Evolutionary conservation across 2,888 invertebrate species (phyloP).

Genomic region (Capitulum mitella): DNA sequence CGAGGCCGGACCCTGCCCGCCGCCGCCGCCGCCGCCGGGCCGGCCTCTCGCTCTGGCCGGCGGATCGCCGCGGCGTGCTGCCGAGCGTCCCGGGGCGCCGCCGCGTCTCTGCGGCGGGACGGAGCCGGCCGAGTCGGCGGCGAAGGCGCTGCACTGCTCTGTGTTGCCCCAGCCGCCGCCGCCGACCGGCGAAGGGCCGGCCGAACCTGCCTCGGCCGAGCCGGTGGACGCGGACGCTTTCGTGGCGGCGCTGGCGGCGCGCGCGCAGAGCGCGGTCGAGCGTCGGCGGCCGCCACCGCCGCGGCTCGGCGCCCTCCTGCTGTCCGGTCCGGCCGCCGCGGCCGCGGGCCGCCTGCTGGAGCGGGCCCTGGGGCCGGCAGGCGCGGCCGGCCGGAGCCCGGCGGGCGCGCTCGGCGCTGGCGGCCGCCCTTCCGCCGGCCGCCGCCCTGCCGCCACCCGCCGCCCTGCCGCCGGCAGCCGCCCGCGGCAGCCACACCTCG

Average conservation of each 20-base stretch:
- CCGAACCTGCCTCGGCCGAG: neutral
- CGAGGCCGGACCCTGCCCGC: neutral
- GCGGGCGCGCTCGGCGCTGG: neutral
- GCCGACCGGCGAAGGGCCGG: neutral
- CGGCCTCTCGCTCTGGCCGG: neutral
- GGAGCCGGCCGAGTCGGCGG: no score
- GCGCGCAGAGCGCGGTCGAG: neutral
- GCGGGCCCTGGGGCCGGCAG: no score
- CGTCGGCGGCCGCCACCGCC: neutral
- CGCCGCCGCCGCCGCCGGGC: neutral
- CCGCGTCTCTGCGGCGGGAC: neutral
- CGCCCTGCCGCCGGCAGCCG: neutral
- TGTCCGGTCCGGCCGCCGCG: neutral
- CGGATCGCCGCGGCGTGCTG: neutral
- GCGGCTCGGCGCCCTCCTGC: neutral
- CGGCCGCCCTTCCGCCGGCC: neutral
- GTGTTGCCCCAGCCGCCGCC: no score
- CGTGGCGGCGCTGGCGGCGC: neutral
- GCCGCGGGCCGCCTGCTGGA: no score
- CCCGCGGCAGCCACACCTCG: neutral
- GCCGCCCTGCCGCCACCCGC: neutral
- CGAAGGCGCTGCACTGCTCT: no score
- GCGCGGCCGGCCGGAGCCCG: no score
- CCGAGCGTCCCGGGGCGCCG: neutral
- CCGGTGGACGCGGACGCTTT: neutral